phyloP scores from a whole-genome alignment of 2,113 vertebrate species.

The Nanorana parkeri region DNA sequence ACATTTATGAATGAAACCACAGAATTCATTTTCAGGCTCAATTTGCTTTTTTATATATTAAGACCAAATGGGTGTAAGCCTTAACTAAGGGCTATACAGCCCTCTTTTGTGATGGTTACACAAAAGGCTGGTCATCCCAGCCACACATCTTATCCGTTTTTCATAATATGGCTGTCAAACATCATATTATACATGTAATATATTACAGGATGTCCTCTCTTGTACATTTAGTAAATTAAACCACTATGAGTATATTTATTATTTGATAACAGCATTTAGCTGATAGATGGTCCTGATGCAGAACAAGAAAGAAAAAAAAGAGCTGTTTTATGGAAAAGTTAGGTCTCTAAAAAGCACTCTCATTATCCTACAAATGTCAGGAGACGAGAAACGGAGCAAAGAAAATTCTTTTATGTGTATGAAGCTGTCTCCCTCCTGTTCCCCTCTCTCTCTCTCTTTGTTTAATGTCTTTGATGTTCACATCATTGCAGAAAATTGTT shows the following conservation, averaged over 20 bases:
- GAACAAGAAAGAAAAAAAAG: not conserved
- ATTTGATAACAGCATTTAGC: not conserved
- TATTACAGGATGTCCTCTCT: not conserved
- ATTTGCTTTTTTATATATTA: not conserved
- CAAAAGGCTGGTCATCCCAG: conserved; percentile 11
- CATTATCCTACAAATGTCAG: conserved; percentile 42
- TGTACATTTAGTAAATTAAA: not conserved
- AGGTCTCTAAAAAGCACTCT: conserved; percentile 23
- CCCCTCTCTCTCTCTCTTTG: conserved; percentile 10
- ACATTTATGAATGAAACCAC: conserved; percentile 22
- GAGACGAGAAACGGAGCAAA: conserved; percentile 12
- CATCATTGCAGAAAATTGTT: conserved; percentile 28
- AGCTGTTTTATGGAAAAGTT: conserved; percentile 18
- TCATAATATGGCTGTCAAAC: conserved; percentile 1
- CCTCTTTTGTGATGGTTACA: conserved; percentile 33
- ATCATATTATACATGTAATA: conserved; percentile 6
- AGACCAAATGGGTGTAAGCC: conserved; percentile 31
- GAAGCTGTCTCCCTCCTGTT: conserved; percentile 27
- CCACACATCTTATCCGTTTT: not conserved
- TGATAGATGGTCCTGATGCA: not conserved
- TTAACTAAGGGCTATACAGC: not conserved
- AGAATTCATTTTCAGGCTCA: not conserved
- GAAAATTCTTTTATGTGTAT: conserved; percentile 31
- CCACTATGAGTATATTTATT: not conserved
- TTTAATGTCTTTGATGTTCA: conserved; percentile 25